Percentiles rank a stretch among this genome's conserved stretches.
Evolutionary conservation across 2,888 invertebrate species (phyloP).

Genomic region (Tanytarsus gracilentus): DNA sequence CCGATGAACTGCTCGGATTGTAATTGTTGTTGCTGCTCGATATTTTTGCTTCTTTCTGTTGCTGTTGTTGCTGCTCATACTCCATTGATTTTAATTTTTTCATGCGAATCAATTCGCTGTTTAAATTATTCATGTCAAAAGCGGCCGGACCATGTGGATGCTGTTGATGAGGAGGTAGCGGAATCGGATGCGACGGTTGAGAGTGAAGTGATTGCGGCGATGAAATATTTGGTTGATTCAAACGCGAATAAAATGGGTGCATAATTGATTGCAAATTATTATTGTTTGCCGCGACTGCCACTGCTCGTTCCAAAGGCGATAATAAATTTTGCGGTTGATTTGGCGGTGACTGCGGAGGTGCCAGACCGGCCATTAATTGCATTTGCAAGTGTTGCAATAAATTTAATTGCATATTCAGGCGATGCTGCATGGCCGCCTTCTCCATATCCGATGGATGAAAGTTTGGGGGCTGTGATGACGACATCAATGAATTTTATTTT

Average conservation of each 20-base stretch:
- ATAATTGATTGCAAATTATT: slow-evolving; percentile 29
- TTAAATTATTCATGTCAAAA: slow-evolving; percentile 29
- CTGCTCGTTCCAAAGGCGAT: slow-evolving; percentile 22
- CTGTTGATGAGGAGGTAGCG: slow-evolving; percentile 27
- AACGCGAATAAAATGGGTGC: slow-evolving; percentile 29
- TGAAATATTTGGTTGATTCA: slow-evolving; percentile 16
- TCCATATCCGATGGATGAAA: slow-evolving; percentile 24
- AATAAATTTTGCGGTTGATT: slow-evolving; percentile 29
- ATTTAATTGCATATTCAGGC: slow-evolving; percentile 28
- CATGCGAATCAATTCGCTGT: slow-evolving; percentile 24
- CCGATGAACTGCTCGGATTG: slow-evolving; percentile 33
- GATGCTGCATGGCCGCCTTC: slow-evolving; percentile 28
- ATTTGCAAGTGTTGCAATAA: slow-evolving; percentile 28
- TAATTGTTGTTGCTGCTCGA: slow-evolving; percentile 41
- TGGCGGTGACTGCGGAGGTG: slow-evolving; percentile 24
- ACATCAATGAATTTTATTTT: neutral
- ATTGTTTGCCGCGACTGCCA: neutral
- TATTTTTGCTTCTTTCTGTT: slow-evolving; percentile 27
- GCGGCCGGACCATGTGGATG: neutral
- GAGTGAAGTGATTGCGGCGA: slow-evolving; percentile 13
- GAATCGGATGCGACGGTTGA: slow-evolving; percentile 38
- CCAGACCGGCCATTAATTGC: slow-evolving; percentile 29
- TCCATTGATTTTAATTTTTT: slow-evolving; percentile 26
- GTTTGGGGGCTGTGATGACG: slow-evolving; percentile 24
- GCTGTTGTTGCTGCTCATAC: slow-evolving; percentile 7